Evolutionary conservation across 2,797 vertebrate species (phyloP).

Genomic region (Gallirallus australis): DNA sequence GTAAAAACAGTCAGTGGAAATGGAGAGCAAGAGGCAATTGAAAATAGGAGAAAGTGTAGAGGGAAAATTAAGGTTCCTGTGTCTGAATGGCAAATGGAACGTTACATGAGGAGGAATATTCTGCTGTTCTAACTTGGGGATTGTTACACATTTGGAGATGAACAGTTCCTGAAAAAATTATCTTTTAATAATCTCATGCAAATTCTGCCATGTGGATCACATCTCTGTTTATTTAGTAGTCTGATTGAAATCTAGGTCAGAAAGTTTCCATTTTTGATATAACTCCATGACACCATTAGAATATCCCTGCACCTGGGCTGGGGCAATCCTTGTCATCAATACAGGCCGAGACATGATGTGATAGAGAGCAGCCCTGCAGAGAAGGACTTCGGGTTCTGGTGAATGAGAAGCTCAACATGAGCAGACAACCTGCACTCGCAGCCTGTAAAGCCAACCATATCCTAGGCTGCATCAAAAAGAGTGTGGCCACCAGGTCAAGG

Average conservation of each 20-base stretch:
- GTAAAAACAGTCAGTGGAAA: background rate
- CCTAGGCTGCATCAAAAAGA: no score
- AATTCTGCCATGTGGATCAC: background rate
- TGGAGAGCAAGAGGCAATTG: background rate
- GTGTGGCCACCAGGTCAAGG: no score
- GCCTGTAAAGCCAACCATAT: no score
- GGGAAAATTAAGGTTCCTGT: background rate
- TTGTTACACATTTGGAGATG: background rate
- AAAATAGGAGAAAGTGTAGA: background rate
- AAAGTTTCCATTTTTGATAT: background rate
- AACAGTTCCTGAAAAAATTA: background rate
- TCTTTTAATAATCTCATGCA: background rate
- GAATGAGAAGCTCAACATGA: no score
- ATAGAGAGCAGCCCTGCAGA: no score
- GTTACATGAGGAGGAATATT: background rate
- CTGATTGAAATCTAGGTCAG: background rate
- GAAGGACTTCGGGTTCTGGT: no score
- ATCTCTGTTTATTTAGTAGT: background rate
- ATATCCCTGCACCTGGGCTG: no score
- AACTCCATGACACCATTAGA: background rate
- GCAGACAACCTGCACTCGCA: no score
- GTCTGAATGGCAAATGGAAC: background rate
- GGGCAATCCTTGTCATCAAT: no score
- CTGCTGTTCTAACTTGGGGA: background rate
- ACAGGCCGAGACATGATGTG: no score